Conservation (phyloP, 2,797 vertebrate genomes). For the Protonibea diacanthus region DNA sequence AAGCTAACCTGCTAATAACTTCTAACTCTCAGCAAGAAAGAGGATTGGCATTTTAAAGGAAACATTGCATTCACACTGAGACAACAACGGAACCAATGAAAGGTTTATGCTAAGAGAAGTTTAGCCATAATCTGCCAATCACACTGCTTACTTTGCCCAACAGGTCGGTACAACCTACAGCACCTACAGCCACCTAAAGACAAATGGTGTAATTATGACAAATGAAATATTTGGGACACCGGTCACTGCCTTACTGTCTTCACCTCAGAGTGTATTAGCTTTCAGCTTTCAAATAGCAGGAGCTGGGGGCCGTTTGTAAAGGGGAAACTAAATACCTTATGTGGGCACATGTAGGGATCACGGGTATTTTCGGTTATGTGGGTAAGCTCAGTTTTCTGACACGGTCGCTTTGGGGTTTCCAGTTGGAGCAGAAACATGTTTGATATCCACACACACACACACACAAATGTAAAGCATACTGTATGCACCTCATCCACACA, state of each 20-base stretch:
- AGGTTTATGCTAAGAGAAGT: not conserved
- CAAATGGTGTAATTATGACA: constrained; percentile 49
- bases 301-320: constrained; percentile 30
- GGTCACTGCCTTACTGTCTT: constrained; percentile 40
- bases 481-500: constrained; percentile 1
- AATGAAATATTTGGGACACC: constrained; percentile 63
- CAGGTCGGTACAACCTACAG: constrained; percentile 12
- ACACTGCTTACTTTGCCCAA: not conserved
- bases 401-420: constrained; percentile 35
- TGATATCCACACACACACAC: constrained; percentile 15
- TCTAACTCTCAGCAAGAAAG: not conserved
- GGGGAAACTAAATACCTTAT: constrained; percentile 63
- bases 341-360: constrained; percentile 61
- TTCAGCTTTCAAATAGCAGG: constrained; percentile 42
- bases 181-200: not conserved
- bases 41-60: too few species aligned
- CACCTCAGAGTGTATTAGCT: constrained; percentile 59
- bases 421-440: constrained; percentile 36
- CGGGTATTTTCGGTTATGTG: constrained; percentile 62
- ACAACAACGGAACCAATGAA: constrained; percentile 16
- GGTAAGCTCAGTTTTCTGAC: constrained; percentile 56
- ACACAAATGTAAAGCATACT: constrained; percentile 23
- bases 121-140: constrained; percentile 61
- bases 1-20: not conserved
- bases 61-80: not conserved